These are phyloP conservation scores for Luffia ferchaultella DNA, from an alignment of 2,888 invertebrate genomes.

Conservation along the genomic window DNA sequence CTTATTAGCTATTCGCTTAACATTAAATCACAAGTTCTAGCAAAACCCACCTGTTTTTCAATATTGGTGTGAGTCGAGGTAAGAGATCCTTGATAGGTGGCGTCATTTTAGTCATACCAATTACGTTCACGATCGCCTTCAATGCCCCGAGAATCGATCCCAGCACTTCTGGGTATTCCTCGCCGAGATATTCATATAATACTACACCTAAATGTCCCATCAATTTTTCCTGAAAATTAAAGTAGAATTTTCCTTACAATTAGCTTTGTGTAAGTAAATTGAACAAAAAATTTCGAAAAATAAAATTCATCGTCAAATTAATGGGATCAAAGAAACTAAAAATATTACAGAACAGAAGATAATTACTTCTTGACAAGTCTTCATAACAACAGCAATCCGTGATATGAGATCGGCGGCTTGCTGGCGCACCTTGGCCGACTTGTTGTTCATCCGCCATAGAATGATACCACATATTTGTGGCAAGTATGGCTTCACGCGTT, in stretches of 20 bases:
- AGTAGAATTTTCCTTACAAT: no score
- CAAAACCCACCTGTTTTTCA: conserved; percentile 87
- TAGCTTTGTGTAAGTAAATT: no score
- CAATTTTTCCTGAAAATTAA: conserved; percentile 81
- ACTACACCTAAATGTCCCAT: conserved; percentile 99
- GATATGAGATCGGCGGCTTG: conserved; percentile 99
- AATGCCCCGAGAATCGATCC: conserved; percentile 98
- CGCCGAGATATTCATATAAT: conserved; percentile 97
- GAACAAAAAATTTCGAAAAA: no score
- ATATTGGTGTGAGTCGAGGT: conserved; percentile 95
- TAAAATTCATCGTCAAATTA: no score
- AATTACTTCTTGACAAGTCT: conserved; percentile 93
- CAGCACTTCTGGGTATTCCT: conserved; percentile 98
- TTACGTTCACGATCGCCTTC: conserved; percentile 99
- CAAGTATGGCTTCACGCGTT: conserved; percentile 96
- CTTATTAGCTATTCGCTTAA: neutral
- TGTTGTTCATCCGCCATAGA: conserved; percentile 98
- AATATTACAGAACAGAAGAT: no score
- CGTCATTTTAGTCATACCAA: conserved; percentile 99
- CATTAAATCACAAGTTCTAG: neutral
- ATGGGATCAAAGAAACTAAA: no score
- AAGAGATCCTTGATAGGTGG: conserved; percentile 99
- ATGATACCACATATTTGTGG: conserved; percentile 99
- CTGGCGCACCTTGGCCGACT: conserved; percentile 98
- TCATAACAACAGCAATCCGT: conserved; percentile 98